Percentiles rank a stretch among this genome's conserved stretches.
Conservation (phyloP, 1,140 invertebrate species). For the Maconellicoccus hirsutus region DNA sequence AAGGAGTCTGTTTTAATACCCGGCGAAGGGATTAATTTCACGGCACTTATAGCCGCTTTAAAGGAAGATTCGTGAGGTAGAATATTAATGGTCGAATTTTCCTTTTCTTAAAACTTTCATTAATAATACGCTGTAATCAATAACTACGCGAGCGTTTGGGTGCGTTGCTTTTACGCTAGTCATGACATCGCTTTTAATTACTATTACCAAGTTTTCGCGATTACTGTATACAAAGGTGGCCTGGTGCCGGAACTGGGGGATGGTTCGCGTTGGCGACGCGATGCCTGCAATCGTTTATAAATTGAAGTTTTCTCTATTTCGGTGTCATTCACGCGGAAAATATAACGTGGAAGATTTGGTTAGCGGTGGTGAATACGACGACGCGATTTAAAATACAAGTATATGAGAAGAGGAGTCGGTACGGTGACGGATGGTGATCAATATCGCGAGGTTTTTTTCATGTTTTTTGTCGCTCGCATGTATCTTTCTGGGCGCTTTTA, state of each 20-base stretch:
- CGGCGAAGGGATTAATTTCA: not conserved
- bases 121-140: conserved; percentile 16
- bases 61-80: not conserved
- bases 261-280: not conserved
- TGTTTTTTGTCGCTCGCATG: not conserved
- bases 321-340: no score
- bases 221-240: no score
- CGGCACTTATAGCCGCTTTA: not conserved
- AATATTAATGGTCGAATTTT: conserved; percentile 21
- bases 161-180: not conserved
- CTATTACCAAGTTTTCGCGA: not conserved
- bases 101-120: conserved; percentile 18
- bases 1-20: not conserved
- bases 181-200: conserved; percentile 15
- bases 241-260: not conserved
- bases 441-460: not conserved
- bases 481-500: not conserved
- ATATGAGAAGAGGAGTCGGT: no score
- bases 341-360: no score
- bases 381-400: no score
- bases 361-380: no score
- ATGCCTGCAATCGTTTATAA: not conserved
- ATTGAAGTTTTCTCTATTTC: not conserved
- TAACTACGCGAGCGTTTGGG: not conserved
- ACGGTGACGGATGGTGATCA: not conserved